Evolutionary conservation across 2,888 invertebrate species (phyloP).

Genomic region (Plebejus argus): DNA sequence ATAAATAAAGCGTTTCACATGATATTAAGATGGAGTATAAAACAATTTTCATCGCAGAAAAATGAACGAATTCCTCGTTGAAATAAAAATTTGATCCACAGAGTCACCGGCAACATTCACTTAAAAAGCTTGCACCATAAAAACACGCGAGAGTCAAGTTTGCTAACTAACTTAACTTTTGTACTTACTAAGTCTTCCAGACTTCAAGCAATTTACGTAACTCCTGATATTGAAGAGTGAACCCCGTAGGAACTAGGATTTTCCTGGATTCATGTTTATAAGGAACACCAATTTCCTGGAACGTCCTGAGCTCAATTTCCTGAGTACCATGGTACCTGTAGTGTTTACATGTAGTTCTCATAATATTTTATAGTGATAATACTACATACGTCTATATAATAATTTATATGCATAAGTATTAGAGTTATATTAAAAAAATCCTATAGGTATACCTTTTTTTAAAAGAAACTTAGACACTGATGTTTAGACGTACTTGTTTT

Average conservation of each 20-base stretch:
- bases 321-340: background rate
- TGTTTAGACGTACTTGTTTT: too few relatives aligned
- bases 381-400: too few relatives aligned
- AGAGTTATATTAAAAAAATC: too few relatives aligned
- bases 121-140: background rate
- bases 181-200: background rate
- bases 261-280: background rate
- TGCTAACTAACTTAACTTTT: background rate
- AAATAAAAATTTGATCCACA: background rate
- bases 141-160: background rate
- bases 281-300: constrained; percentile 13
- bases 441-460: too few relatives aligned
- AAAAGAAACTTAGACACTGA: too few relatives aligned
- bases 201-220: background rate
- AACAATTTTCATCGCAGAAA: too few relatives aligned
- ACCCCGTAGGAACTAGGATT: background rate
- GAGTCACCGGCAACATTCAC: too few relatives aligned
- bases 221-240: background rate
- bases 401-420: too few relatives aligned
- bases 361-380: background rate
- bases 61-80: too few relatives aligned
- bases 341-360: background rate
- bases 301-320: background rate
- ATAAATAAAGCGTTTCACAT: too few relatives aligned
- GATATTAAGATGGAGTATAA: too few relatives aligned